Conservation (phyloP, 2,113 vertebrate species). For the Myrmophylax atrothorax region DNA sequence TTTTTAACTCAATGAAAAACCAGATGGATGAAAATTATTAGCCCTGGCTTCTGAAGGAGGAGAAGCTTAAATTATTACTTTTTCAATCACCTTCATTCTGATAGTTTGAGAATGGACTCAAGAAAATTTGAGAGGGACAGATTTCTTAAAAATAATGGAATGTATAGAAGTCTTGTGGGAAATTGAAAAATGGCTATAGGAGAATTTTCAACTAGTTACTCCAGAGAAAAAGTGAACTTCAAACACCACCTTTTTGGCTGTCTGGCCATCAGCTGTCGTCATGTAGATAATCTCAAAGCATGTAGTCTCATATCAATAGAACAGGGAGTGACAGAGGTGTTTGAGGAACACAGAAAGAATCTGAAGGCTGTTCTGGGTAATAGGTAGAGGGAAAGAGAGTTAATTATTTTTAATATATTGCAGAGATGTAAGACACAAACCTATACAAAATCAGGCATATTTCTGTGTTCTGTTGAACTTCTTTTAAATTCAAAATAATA, state of each 20-base stretch:
- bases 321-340: neutral
- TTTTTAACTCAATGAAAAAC: slow-evolving; percentile 35
- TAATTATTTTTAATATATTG: neutral
- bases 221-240: neutral
- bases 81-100: neutral
- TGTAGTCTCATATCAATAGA: neutral
- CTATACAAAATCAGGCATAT: neutral
- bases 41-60: neutral
- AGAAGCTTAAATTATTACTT: neutral
- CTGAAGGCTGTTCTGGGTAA: neutral
- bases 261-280: neutral
- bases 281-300: neutral
- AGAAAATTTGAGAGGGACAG: neutral
- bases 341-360: neutral
- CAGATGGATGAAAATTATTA: neutral
- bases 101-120: neutral
- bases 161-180: neutral
- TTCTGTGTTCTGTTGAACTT: neutral
- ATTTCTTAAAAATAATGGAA: neutral
- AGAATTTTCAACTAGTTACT: neutral
- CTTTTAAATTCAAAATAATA: neutral
- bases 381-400: neutral
- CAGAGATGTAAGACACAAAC: neutral
- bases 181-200: neutral
- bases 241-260: neutral